phyloP scores from a whole-genome alignment of 2,797 vertebrate species.

The Acanthopagrus latus region DNA sequence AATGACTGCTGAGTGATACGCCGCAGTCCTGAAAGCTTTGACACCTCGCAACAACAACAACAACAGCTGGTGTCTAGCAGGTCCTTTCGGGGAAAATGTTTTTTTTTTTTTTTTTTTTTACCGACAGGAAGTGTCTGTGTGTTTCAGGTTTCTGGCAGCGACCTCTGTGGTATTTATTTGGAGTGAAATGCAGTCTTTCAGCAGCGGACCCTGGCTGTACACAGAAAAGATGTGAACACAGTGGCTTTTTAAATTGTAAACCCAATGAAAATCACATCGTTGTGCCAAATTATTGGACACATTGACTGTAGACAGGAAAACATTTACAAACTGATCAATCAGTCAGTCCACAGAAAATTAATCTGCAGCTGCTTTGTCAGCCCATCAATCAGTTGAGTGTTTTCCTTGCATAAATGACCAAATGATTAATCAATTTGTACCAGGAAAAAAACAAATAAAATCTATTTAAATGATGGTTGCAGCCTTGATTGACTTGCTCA shows the following conservation, averaged over 20 bases:
- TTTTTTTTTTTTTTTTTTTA: no score
- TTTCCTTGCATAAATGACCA: not conserved
- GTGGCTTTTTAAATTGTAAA: not conserved
- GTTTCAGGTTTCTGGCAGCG: constrained; percentile 9
- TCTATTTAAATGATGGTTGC: not conserved
- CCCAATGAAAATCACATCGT: not conserved
- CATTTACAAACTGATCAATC: no score
- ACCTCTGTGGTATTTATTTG: not conserved
- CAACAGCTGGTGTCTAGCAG: constrained; percentile 41
- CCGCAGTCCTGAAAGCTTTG: constrained; percentile 20
- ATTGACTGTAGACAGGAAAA: not conserved
- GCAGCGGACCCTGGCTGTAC: not conserved
- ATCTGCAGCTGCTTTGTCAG: not conserved
- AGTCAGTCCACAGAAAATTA: not conserved
- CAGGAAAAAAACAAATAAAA: not conserved
- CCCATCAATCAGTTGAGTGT: not conserved
- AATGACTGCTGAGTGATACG: constrained; percentile 39
- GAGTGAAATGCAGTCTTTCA: not conserved
- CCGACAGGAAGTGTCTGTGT: constrained; percentile 39
- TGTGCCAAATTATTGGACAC: not conserved
- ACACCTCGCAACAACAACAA: constrained; percentile 24
- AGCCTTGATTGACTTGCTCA: not conserved
- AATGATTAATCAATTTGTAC: not conserved
- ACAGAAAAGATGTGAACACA: not conserved
- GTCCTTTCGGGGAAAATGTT: constrained; percentile 14